A percentile compares a stretch with the other conserved stretches of the same genome.
phyloP scores from a whole-genome alignment of 1,140 invertebrate genomes.

The Zeugodacus cucurbitae region DNA sequence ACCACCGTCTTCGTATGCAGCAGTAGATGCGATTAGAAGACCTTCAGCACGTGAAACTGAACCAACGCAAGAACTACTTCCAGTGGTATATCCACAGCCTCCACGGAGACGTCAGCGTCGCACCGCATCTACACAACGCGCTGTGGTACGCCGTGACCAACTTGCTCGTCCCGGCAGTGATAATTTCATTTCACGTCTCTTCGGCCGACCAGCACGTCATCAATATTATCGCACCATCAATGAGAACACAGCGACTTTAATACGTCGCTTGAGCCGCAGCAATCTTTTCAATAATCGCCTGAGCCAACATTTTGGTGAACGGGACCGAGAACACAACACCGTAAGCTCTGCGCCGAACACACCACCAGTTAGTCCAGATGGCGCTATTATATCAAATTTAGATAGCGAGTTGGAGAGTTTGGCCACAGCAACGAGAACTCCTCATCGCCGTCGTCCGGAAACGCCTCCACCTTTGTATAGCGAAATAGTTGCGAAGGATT shows the following conservation, averaged over 20 bases:
- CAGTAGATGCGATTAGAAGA: not conserved
- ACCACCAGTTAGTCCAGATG: not conserved
- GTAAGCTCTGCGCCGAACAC: not conserved
- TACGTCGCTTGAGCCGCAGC: constrained; percentile 60
- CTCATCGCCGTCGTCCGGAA: not conserved
- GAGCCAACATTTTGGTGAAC: constrained; percentile 42
- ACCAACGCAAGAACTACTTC: not conserved
- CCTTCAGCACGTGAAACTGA: not conserved
- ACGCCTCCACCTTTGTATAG: constrained; percentile 9
- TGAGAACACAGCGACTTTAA: constrained; percentile 61
- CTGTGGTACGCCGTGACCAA: constrained; percentile 48
- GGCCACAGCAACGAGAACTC: not conserved
- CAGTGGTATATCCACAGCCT: constrained; percentile 11
- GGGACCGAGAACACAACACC: not conserved
- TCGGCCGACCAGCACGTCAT: constrained; percentile 58
- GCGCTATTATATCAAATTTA: not conserved
- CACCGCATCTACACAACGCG: constrained; percentile 48
- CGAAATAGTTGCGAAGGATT: not conserved
- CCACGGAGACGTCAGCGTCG: constrained; percentile 43
- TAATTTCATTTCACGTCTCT: constrained; percentile 57
- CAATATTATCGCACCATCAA: constrained; percentile 62
- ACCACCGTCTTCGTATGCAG: not conserved
- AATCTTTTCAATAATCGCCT: constrained; percentile 56
- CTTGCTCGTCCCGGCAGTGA: constrained; percentile 52
- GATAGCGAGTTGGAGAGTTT: not conserved